These are phyloP conservation scores for Gryllus bimaculatus DNA, from an alignment of 1,140 invertebrate genomes.

Conservation along the genomic window DNA sequence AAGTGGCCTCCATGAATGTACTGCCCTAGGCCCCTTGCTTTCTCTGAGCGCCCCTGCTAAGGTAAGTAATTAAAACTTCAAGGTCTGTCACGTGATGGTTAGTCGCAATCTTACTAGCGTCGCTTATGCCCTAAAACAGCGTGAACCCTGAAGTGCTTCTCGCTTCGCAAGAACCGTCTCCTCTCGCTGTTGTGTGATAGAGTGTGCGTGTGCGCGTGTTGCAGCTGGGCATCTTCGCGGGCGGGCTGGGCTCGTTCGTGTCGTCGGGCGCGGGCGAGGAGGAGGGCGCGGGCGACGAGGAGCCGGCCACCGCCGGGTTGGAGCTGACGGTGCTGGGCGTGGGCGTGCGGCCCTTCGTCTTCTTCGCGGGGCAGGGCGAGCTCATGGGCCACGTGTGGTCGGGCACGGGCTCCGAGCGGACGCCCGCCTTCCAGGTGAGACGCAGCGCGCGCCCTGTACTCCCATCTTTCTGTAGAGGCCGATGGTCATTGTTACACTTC, in stretches of 20 bases:
- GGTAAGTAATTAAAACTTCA: too few species aligned
- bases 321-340: constrained; percentile 69
- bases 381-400: constrained; percentile 86
- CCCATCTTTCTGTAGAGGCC: too few species aligned
- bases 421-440: constrained; percentile 70
- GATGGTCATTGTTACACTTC: too few species aligned
- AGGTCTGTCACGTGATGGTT: too few species aligned
- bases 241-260: constrained; percentile 58
- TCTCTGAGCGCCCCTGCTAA: too few species aligned
- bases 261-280: constrained; percentile 44
- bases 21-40: too few species aligned
- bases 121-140: too few species aligned
- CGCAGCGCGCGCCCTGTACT: background rate
- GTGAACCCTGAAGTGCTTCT: too few species aligned
- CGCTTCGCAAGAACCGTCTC: background rate
- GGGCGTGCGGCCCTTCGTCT: constrained; percentile 69
- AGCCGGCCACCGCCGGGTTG: constrained; percentile 71
- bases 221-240: constrained; percentile 70
- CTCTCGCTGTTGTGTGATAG: background rate
- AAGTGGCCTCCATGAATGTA: too few species aligned
- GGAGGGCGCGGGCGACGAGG: constrained; percentile 33
- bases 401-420: constrained; percentile 69
- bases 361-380: constrained; percentile 75
- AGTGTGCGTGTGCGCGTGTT: constrained; percentile 11
- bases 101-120: too few species aligned